Conservation (phyloP, 2,113 vertebrate species). For the Chroicocephalus ridibundus region DNA sequence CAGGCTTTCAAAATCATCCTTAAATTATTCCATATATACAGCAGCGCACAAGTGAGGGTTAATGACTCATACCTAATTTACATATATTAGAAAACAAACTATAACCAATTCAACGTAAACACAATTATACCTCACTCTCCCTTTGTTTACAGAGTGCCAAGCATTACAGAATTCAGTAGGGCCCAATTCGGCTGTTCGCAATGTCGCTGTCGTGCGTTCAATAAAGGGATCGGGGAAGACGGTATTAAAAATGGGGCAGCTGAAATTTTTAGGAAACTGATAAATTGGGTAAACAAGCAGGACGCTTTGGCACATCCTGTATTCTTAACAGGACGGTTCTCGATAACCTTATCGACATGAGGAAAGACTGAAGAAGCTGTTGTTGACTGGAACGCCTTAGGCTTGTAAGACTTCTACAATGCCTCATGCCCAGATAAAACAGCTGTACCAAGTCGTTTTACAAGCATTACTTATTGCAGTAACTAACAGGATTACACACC, state of each 20-base stretch:
- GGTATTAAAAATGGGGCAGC: not conserved
- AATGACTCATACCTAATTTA: slow-evolving; percentile 60
- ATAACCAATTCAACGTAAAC: slow-evolving; percentile 57
- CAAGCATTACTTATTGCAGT: not conserved
- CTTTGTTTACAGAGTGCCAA: slow-evolving; percentile 53
- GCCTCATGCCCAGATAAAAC: not conserved
- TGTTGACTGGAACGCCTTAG: not conserved
- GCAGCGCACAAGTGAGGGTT: slow-evolving; percentile 51
- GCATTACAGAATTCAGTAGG: not conserved
- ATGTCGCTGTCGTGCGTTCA: not conserved
- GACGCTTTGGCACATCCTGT: not conserved
- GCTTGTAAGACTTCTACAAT: not conserved
- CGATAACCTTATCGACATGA: not conserved
- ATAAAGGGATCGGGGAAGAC: not conserved
- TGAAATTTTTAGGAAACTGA: not conserved
- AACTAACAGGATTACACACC: not conserved
- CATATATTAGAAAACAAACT: slow-evolving; percentile 65
- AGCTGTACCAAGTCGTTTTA: not conserved
- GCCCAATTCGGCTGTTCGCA: not conserved
- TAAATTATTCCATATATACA: slow-evolving; percentile 47
- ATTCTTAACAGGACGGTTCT: not conserved
- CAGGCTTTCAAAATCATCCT: slow-evolving; percentile 45
- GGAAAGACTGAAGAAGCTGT: not conserved
- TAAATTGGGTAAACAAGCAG: not conserved
- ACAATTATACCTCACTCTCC: slow-evolving; percentile 49